Base-by-base conservation (phyloP, 2,888 invertebrate genomes). In the Plagiodera versicolora region DNA sequence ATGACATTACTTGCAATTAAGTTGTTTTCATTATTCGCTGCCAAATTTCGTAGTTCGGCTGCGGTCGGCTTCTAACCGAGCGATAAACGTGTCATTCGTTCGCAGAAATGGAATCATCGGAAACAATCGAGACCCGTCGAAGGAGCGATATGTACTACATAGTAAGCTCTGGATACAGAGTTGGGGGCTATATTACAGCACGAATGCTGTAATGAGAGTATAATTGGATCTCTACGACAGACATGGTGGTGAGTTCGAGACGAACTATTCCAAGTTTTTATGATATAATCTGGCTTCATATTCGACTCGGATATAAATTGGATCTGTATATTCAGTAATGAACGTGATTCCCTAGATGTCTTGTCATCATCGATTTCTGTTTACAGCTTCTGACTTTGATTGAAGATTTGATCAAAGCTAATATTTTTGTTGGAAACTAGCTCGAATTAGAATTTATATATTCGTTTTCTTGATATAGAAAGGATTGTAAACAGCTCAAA, bases 211-310 rank as follows among this genome's bases (percentile, higher is more conserved):
- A 47, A 50, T 61, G 61, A 54, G 19, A 58, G 61, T 58, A 54
- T 61, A 61, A 61, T 61, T 58, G 28, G 57, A 61, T 55, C 56
- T 47, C 45, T 28, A 53, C 17, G 57, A 61, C 54, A 61, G 61
- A 58, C 61, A 61, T 61, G 61, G 61, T 61, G 61, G 61, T 61
- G 49, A 61, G 61, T 58, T 10, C 39, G 20, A 53, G 14, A 61
- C 56, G 30, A 17, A 32, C 19, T 49, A 24, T 48, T 24, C 30
- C 2, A 18, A 24, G 48, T 6, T 28, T 20, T 9, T 47, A 16
- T 16, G 19, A 17, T 4, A 5, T 47, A 11, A 47, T 47, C 10
- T 19, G 49, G 28, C 39, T 1, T 14, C 14, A 6, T 1, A 48
- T 20, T 2, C 28, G 2, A 39, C 14, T 39, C 6, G 39, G 14